Base-by-base conservation (phyloP, 1,140 invertebrate species). In the Rhopalosiphum maidis region DNA sequence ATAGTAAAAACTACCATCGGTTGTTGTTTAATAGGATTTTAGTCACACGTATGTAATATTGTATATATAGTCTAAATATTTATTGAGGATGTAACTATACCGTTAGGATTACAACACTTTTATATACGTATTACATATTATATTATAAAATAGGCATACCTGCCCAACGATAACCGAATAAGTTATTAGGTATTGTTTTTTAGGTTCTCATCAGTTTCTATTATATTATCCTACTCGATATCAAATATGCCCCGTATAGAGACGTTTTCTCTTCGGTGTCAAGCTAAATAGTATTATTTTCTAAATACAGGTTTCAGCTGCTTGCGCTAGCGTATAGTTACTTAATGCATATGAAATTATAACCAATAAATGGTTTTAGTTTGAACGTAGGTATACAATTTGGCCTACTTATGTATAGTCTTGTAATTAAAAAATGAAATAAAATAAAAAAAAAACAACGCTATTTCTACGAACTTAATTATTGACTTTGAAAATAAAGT, bases 291-390 rank as follows among this genome's bases (percentile, higher is more conserved):
- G 51, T 90, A 90, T 30, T 90, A 90, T 90, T 90, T 91, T 91
- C 68, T 91, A 82, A 91, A 91, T 91, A 91, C 90, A 82, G 90
- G 90, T 91, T 91, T 91, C 90, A 41, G 90, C 6, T 11, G 30
- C 90, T 48, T 41, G 90, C 25, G 43, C 55, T 30, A 25, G 54
- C 30, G n/a, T 46, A 48, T 82, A 82, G 90, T 82, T 82, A 91
- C 35, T 91, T 51, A 82, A 46, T 48, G 90, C 89, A 77, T 91
- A 46, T 91, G 2, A 68, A 60, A 77, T 91, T 68, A 91, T 46
- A n/a, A 43, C 55, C 90, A 48, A 77, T 46, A 91, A 91, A 91
- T 46, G 11, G 37, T 77, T 90, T 77, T 60, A 41, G 37, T 60
- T 43, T 23, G 60, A 41, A 60, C 54, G n/a, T 85, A 43, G 37